Percentiles rank a stretch among this genome's conserved stretches.
These are phyloP conservation scores for Oreochromis tanganicae DNA, from an alignment of 2,113 vertebrate species.

Conservation along the genomic window DNA sequence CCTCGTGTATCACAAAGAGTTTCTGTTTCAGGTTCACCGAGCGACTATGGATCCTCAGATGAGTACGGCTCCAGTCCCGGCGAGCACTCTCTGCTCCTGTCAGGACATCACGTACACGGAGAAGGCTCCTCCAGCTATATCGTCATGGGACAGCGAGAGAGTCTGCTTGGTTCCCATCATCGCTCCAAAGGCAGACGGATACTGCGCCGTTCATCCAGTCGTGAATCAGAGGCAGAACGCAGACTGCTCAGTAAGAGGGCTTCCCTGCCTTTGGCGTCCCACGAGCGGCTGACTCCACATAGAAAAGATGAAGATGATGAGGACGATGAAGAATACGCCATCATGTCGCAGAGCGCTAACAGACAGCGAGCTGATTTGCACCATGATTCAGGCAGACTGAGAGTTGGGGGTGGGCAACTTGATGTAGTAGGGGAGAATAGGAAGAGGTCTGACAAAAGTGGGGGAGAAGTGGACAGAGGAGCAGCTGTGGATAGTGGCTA, in stretches of 20 bases:
- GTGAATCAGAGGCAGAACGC: constrained; percentile 71
- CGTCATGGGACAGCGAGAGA: constrained; percentile 72
- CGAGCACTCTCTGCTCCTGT: constrained; percentile 67
- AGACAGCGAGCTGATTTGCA: constrained; percentile 49
- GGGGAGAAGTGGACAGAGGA: constrained; percentile 18
- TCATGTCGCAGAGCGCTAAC: constrained; percentile 62
- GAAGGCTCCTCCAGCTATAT: constrained; percentile 73
- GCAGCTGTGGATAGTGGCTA: constrained; percentile 67
- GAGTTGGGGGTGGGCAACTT: constrained; percentile 26
- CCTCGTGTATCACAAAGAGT: constrained; percentile 73
- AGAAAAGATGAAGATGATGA: constrained; percentile 71
- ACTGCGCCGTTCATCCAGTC: constrained; percentile 67
- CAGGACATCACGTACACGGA: constrained; percentile 55
- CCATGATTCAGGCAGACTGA: constrained; percentile 36
- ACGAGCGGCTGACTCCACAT: constrained; percentile 51
- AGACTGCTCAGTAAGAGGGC: constrained; percentile 71
- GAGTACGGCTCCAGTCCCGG: constrained; percentile 78
- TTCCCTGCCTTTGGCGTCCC: constrained; percentile 67
- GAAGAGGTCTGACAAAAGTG: constrained; percentile 52
- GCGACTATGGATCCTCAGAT: constrained; percentile 80
- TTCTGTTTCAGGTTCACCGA: constrained; percentile 75
- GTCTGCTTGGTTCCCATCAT: constrained; percentile 57
- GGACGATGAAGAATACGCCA: constrained; percentile 66
- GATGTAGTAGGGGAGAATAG: constrained; percentile 22
- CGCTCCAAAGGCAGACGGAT: constrained; percentile 68